Evolutionary conservation across 2,888 invertebrate species (phyloP).

Genomic region (Synergus laeviventris): DNA sequence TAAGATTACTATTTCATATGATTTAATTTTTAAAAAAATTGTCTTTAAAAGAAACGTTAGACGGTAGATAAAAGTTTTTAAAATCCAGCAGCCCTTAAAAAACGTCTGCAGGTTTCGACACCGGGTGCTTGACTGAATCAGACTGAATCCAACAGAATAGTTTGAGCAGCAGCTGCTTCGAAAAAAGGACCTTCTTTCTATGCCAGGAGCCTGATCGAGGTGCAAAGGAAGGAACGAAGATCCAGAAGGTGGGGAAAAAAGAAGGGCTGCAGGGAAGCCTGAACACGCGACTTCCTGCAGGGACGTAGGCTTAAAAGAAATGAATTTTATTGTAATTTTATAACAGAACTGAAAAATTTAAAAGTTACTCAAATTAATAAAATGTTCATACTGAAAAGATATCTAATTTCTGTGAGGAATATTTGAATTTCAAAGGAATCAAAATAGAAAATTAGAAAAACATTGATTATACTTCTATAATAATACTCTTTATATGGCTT

Average conservation of each 20-base stretch:
- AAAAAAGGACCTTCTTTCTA: conserved; percentile 54
- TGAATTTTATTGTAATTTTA: not conserved
- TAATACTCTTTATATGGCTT: not conserved
- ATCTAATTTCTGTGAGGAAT: not conserved
- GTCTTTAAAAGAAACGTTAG: not conserved
- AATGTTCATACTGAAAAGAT: not conserved
- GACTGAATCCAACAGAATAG: conserved; percentile 64
- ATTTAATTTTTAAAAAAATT: not conserved
- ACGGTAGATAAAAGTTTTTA: not conserved
- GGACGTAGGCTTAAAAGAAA: not conserved
- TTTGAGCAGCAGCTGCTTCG: conserved; percentile 59
- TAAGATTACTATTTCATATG: not conserved
- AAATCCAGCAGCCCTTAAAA: conserved; percentile 6
- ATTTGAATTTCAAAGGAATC: too few relatives aligned
- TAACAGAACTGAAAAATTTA: not conserved
- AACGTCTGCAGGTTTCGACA: conserved; percentile 57
- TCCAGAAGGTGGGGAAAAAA: conserved; percentile 42
- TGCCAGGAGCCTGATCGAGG: conserved; percentile 39
- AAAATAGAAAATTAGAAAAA: too few relatives aligned
- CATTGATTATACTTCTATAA: too few relatives aligned
- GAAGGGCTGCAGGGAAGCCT: conserved; percentile 35
- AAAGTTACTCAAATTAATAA: not conserved
- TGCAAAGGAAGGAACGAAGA: conserved; percentile 51
- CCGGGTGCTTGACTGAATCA: conserved; percentile 61
- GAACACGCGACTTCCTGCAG: conserved; percentile 4